Conservation (phyloP, 1,140 invertebrate genomes). For the Anadara kagoshimensis region DNA sequence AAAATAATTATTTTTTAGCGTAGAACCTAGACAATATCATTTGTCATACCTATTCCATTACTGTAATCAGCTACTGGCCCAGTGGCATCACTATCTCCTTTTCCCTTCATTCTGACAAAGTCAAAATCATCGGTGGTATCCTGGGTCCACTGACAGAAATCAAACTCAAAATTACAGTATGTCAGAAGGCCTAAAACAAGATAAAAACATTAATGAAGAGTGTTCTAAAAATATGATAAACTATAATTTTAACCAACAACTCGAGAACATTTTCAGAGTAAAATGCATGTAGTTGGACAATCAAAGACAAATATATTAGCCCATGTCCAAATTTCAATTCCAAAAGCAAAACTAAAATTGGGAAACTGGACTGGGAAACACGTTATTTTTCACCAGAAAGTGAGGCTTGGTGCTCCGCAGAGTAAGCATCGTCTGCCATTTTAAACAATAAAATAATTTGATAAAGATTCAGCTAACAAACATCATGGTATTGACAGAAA, state of each 20-base stretch:
- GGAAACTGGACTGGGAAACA: no score
- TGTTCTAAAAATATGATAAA: not conserved
- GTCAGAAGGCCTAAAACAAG: conserved; percentile 24
- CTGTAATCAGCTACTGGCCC: conserved; percentile 35
- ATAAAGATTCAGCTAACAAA: no score
- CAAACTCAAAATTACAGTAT: conserved; percentile 35
- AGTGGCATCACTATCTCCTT: conserved; percentile 11
- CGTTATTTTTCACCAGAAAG: no score
- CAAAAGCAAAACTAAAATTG: no score
- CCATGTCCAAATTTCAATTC: no score
- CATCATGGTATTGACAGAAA: no score
- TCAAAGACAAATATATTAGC: not conserved
- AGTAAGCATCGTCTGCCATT: no score
- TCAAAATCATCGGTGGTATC: conserved; percentile 35
- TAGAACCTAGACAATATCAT: no score
- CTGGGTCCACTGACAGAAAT: conserved; percentile 37
- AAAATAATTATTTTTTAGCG: no score
- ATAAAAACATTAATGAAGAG: not conserved
- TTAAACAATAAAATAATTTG: no score
- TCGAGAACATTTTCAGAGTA: not conserved
- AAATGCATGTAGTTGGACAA: no score
- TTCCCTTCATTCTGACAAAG: conserved; percentile 32
- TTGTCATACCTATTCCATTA: conserved; percentile 29
- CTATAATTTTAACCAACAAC: not conserved
- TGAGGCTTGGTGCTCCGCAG: no score